phyloP scores from a whole-genome alignment of 2,888 invertebrate genomes.

The Slavum lentiscoides region DNA sequence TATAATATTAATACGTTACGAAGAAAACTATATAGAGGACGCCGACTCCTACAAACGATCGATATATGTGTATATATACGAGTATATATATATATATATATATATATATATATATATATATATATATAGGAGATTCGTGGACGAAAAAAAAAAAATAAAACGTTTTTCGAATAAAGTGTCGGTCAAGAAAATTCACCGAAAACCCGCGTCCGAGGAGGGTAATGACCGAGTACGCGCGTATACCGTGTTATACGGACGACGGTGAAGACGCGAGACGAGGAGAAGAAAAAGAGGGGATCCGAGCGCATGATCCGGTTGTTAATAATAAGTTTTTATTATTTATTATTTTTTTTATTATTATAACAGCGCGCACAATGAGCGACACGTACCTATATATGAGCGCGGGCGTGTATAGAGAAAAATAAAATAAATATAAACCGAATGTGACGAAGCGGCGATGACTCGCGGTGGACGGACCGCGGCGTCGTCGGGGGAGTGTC shows the following conservation, averaged over 20 bases:
- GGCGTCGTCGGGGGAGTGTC: too few relatives aligned
- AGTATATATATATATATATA: too few relatives aligned
- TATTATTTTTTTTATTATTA: too few relatives aligned
- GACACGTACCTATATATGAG: neutral
- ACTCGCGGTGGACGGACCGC: too few relatives aligned
- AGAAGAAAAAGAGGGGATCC: neutral
- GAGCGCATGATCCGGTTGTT: slow-evolving; percentile 28
- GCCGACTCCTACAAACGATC: too few relatives aligned
- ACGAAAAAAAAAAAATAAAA: neutral
- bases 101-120: too few relatives aligned
- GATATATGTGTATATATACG: too few relatives aligned
- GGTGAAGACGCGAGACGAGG: neutral
- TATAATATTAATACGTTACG: too few relatives aligned
- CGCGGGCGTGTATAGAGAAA: neutral
- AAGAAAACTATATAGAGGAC: too few relatives aligned
- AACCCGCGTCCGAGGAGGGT: slow-evolving; percentile 11
- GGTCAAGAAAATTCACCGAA: neutral
- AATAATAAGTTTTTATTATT: too few relatives aligned
- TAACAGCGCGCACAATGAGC: slow-evolving; percentile 3
- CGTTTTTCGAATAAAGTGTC: neutral
- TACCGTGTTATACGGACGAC: neutral
- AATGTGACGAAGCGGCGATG: neutral
- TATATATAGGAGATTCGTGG: neutral
- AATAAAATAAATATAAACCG: neutral
- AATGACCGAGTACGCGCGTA: slow-evolving; percentile 11